Base-by-base conservation (phyloP, 1,140 invertebrate genomes). In the Chrysopa pallens region DNA sequence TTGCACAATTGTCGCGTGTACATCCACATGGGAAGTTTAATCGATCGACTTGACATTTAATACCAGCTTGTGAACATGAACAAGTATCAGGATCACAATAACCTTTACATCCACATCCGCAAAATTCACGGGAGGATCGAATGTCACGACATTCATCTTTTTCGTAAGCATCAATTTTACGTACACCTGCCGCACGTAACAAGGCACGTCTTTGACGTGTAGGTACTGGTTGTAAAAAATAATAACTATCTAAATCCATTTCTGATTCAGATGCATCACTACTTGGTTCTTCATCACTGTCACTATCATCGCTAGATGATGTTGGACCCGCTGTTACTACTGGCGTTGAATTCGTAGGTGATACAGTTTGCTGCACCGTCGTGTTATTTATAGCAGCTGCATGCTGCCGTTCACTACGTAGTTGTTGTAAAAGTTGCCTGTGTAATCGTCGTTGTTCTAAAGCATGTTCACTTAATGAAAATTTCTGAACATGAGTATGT, bases 11-110 rank as follows among this genome's bases (percentile, higher is more conserved):
- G 53, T 96, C 91, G 47, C 85, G 77, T 1, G 84, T 82, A 63
- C 94, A 98, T 14, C 91, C 89, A 62, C 94, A 98, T 0, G 94
- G 94, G 61, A 97, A 98, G 54, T 87, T 92, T 36, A 90, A 69
- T 46, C 92, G 73, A 65, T 97, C 92, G 14, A 98, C 88, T 42
- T 61, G 59, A 41, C 59, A 98, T 66, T 95, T 93, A 45, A 98
- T 96, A 23, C 90, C 92, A 39, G 84, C 86, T 57, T 86, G 74
- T 58, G 85, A 88, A 64, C 93, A 98, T 23, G 84, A 79, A 62
- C 93, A 98, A 13, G 79, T 90, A 52, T 93, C 89, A 0, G 92
- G 92, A 68, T 95, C 88, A 68, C 93, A 98, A 53, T 83, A 81
- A 35, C 84, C 81, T 63, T 92, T 88, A 61, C 93, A 98, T 12